Evolutionary conservation across 53 echinoderm and acorn worm species (phyloP), one percentile per base, ranked within the genome.

Genomic region (Henricia sp.): DNA sequence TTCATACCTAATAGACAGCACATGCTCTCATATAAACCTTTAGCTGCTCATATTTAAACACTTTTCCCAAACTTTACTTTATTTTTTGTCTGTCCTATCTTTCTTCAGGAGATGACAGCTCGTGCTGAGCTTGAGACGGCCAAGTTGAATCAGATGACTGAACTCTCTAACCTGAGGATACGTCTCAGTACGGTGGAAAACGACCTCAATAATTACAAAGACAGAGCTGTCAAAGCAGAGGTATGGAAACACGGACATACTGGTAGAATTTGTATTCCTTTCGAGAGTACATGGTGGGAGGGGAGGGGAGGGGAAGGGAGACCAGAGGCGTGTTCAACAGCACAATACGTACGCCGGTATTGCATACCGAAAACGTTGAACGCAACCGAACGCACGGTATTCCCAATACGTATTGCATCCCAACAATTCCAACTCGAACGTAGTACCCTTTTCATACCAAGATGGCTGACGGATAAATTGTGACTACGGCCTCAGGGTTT

Each of bases 201-300:
- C 66, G 95, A 95, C 50, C 72, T 91, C 3, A 44, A 83, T 11
- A 82, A 82, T 9, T 69, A 83, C 83, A 85, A 77, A 63, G 94
- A 94, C 32, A 73, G 94, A 26, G 76, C 91, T 0, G 42, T 94
- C 0, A 77, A 88, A 68, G 94, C 94, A 32, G 94, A 94, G 94
- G 94, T 94, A 73, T 30, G 72, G 1, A 46, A 4, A 51, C 11
- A 50, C 33, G 19, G 26, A 1, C 38, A 29, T 52, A 20, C 2
- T 50, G 13, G 21, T 34, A 50, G 42, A 27, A 23, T 73, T 44
- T 28, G 4, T 14, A 3, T 38, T 48, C 6, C 12, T 71, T 40
- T 42, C 32, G 11, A 70, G 42, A 23, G 38, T n/a, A 38, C 38
- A 37, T 70, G 34, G 43, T 2, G 38, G 40, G 41, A 19, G 38